Evolutionary conservation across 2,888 invertebrate genomes (phyloP).

Genomic region (Phortica okadai): DNA sequence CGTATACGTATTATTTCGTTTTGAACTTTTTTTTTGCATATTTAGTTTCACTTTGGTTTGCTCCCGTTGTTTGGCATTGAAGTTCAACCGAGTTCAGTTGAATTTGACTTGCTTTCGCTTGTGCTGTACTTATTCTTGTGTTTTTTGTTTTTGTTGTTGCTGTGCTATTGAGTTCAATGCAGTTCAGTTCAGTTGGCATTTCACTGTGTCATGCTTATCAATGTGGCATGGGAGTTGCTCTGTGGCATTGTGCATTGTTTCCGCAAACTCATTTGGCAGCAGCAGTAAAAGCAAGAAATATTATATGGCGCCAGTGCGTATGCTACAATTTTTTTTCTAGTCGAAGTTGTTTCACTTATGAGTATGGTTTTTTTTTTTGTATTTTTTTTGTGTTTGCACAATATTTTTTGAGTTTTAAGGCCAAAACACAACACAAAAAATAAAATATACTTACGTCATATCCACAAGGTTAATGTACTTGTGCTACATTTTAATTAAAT

Average conservation of each 20-base stretch:
- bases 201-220: slow-evolving; percentile 53
- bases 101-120: slow-evolving; percentile 37
- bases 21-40: slow-evolving; percentile 6
- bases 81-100: slow-evolving; percentile 22
- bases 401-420: not conserved
- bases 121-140: slow-evolving; percentile 11
- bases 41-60: slow-evolving; percentile 38
- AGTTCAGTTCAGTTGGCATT: slow-evolving; percentile 29
- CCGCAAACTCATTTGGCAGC: not conserved
- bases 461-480: slow-evolving; percentile 33
- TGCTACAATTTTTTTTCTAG: slow-evolving; percentile 19
- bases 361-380: not conserved
- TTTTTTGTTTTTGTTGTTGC: not conserved
- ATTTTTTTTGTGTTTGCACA: not conserved
- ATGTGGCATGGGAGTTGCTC: slow-evolving; percentile 36
- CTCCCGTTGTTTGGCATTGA: not conserved
- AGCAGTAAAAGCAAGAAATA: not conserved
- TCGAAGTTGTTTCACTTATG: not conserved
- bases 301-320: slow-evolving; percentile 25
- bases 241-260: slow-evolving; percentile 25
- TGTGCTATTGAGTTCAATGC: not conserved
- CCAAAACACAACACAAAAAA: slow-evolving; percentile 35
- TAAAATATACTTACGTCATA: slow-evolving; percentile 40
- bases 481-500: not conserved
- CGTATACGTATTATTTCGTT: not conserved